phyloP scores from a whole-genome alignment of 2,113 vertebrate genomes.

The Eurystomus gularis region DNA sequence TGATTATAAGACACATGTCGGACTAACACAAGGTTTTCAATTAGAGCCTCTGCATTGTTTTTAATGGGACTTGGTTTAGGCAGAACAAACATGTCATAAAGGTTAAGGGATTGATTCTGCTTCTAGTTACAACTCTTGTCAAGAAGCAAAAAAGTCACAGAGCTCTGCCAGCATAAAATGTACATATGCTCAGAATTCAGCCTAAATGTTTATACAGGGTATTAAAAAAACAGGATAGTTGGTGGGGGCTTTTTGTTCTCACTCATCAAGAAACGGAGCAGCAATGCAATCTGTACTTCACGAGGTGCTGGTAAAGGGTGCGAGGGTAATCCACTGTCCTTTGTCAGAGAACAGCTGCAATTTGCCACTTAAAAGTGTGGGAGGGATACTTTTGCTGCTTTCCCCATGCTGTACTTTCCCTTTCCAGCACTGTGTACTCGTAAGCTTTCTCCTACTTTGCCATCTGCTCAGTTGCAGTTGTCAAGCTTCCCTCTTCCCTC shows the following conservation, averaged over 20 bases:
- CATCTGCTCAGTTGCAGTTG: neutral
- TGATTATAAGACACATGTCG: neutral
- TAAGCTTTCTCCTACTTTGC: neutral
- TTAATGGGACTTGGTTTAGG: neutral
- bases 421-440: neutral
- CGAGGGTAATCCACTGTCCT: neutral
- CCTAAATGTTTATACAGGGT: neutral
- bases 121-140: neutral
- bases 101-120: neutral
- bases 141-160: neutral
- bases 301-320: neutral
- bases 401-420: neutral
- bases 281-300: neutral
- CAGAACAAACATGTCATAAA: neutral
- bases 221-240: neutral
- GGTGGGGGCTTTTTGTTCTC: neutral
- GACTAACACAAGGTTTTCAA: neutral
- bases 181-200: neutral
- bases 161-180: neutral
- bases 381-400: neutral
- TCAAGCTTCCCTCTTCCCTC: neutral
- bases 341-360: neutral
- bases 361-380: neutral
- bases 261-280: conserved; percentile 10
- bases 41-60: neutral